These are phyloP conservation scores for Phthorimaea operculella DNA, from an alignment of 1,140 invertebrate species.

Conservation along the genomic window DNA sequence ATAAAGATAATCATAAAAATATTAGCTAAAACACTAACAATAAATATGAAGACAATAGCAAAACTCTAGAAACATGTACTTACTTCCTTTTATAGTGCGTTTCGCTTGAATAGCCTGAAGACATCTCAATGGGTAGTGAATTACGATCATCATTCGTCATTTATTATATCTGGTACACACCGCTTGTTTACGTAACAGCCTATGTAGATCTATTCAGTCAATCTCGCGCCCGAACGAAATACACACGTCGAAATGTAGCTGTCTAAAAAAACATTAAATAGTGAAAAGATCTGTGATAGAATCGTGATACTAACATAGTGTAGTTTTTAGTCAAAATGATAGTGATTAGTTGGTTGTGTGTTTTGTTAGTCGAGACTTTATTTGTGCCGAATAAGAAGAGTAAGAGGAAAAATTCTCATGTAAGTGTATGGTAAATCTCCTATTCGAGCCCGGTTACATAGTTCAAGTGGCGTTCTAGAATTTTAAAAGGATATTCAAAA, in stretches of 20 bases:
- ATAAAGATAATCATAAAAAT: no score
- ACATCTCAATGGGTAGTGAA: no score
- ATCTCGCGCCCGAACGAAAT: conserved; percentile 11
- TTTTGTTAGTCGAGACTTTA: conserved; percentile 28
- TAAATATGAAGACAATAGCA: no score
- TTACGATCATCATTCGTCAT: background rate
- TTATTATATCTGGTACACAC: background rate
- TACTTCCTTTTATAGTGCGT: no score
- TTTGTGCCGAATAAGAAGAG: conserved; percentile 21
- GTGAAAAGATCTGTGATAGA: conserved; percentile 40
- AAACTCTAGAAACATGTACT: no score
- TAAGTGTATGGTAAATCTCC: no score
- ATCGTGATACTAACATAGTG: conserved; percentile 31
- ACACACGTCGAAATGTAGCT: conserved; percentile 11
- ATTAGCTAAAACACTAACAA: no score
- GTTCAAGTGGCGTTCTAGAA: no score
- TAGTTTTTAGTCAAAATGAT: conserved; percentile 35
- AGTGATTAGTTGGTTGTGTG: conserved; percentile 38
- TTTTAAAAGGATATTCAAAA: no score
- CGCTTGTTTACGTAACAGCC: conserved; percentile 23
- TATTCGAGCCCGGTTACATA: no score
- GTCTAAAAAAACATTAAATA: background rate
- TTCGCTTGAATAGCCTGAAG: no score
- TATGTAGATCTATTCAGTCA: conserved; percentile 2
- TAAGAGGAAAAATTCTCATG: conserved; percentile 20